Percentiles rank a stretch among this genome's conserved stretches.
These are phyloP conservation scores for Abrostola tripartita DNA, from an alignment of 2,888 invertebrate species.

Conservation along the genomic window DNA sequence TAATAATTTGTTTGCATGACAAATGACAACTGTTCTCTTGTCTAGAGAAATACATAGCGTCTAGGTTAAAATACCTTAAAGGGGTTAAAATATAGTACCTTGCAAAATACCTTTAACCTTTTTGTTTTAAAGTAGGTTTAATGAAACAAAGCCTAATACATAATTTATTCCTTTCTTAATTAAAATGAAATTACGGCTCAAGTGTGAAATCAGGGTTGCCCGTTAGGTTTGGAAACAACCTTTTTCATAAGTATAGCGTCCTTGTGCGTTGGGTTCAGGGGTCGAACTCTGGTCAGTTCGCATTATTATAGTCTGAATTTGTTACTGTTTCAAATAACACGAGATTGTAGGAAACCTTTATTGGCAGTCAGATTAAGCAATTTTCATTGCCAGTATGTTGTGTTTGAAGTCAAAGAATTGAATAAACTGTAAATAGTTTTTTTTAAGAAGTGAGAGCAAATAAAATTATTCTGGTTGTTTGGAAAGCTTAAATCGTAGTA, in stretches of 20 bases:
- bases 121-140: too few relatives aligned
- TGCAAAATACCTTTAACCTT: neutral
- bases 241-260: constrained; percentile 4
- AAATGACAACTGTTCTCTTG: too few relatives aligned
- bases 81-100: neutral
- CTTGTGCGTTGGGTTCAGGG: neutral
- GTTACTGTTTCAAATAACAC: too few relatives aligned
- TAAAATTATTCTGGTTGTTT: too few relatives aligned
- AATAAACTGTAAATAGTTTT: too few relatives aligned
- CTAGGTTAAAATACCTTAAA: too few relatives aligned
- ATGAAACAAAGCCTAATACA: constrained; percentile 2
- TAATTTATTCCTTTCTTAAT: constrained; percentile 5
- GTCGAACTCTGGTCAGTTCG: neutral
- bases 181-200: constrained; percentile 4
- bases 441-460: too few relatives aligned
- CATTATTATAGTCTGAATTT: neutral
- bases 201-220: constrained; percentile 3
- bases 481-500: too few relatives aligned
- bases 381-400: neutral
- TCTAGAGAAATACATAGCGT: too few relatives aligned
- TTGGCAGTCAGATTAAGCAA: too few relatives aligned
- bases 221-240: constrained; percentile 9
- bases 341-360: too few relatives aligned
- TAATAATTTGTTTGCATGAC: too few relatives aligned
- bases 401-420: neutral